Evolutionary conservation across 1,140 invertebrate species (phyloP).

Genomic region (Nebria ingens): DNA sequence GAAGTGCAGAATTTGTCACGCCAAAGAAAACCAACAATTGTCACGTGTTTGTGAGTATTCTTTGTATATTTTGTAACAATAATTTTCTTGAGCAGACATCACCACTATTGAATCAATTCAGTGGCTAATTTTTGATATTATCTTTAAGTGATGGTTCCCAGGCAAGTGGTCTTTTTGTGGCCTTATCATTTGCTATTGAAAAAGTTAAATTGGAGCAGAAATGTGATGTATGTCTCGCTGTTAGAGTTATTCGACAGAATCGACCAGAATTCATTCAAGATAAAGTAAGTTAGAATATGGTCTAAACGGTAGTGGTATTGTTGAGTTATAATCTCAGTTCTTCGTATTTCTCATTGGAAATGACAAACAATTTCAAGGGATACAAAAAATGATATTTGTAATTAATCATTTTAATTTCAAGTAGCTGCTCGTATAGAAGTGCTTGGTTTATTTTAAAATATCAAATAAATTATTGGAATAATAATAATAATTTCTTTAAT

Average conservation of each 20-base stretch:
- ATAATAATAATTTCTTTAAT: background rate
- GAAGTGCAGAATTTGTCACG: background rate
- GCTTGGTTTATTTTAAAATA: background rate
- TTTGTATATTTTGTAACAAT: background rate
- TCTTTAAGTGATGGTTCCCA: constrained; percentile 30
- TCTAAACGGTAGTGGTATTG: too few species aligned
- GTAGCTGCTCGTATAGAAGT: background rate
- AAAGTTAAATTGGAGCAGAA: constrained; percentile 33
- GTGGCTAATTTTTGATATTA: too few species aligned
- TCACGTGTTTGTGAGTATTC: constrained; percentile 6
- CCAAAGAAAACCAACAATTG: background rate
- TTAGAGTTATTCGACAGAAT: constrained; percentile 27
- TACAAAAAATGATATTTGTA: background rate
- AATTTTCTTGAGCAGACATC: too few species aligned
- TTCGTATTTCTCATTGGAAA: background rate
- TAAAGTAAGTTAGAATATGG: constrained; percentile 20
- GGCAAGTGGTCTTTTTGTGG: constrained; percentile 30
- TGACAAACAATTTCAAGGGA: too few species aligned
- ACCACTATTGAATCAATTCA: too few species aligned
- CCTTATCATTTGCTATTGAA: constrained; percentile 30
- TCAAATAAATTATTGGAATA: too few species aligned
- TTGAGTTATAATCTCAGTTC: background rate
- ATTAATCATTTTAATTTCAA: background rate
- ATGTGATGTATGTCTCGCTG: constrained; percentile 32
- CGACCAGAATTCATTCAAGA: constrained; percentile 28